Evolutionary conservation across 2,888 invertebrate genomes (phyloP), one percentile per base, ranked within the genome.

Genomic region (Drosophila helvetica): DNA sequence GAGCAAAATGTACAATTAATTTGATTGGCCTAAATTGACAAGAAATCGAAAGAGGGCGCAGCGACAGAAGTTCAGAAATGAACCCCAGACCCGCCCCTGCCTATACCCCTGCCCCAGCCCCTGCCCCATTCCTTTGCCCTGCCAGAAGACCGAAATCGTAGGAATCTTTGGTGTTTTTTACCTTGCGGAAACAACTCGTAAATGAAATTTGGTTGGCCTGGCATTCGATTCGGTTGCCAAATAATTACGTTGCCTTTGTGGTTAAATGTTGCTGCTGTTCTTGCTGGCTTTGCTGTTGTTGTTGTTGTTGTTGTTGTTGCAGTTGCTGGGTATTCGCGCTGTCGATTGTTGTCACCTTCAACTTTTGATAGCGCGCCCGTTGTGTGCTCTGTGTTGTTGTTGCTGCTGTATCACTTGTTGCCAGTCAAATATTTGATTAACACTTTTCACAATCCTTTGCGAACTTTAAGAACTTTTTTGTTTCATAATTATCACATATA

Each of bases 371-470:
- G 71, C 71, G 64, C 42, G 64, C 42, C 61, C 19, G 30, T 22
- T 61, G 12, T 52, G 15, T 52, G n/a, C 3, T 45, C 15, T 53
- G 22, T 52, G 50, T 54, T 59, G 46, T 38, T 55, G 53, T 50
- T 54, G 38, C 50, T 55, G 47, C 67, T 66, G 56, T 51, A 62
- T 69, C 68, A 82, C 81, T 86, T 78, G 74, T 80, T 76, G 78
- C 70, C 77, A 78, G 67, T 80, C 67, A 76, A 86, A 65, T 45
- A 67, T 68, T 64, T 69, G 84, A 86, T 86, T 86, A 82, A 59
- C 81, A 82, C 81, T 78, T 84, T 78, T 58, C 56, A 59, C 30
- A 53, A 68, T 47, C 42, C 54, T 66, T 79, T 73, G n/a, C 38
- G 52, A 69, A 56, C 58, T 75, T 84, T 55, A 38, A 65, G 43